phyloP scores from a whole-genome alignment of 2,797 vertebrate species.

The Lacerta agilis region DNA sequence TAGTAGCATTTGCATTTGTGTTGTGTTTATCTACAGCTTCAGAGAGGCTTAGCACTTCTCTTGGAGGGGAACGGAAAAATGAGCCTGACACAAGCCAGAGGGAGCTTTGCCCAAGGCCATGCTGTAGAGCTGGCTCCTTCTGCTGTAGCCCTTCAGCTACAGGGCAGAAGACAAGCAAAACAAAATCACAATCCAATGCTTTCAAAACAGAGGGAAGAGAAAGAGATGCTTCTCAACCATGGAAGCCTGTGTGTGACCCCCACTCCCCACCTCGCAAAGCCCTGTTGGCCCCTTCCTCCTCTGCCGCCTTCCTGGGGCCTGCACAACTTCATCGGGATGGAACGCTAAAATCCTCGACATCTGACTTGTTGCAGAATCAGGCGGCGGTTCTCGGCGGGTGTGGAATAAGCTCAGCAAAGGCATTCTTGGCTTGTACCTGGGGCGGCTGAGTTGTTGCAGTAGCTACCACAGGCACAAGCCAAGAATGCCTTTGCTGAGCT shows the following conservation, averaged over 20 bases:
- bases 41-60: neutral
- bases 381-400: neutral
- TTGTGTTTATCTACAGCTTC: neutral
- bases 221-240: neutral
- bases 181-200: neutral
- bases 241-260: neutral
- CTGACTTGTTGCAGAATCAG: neutral
- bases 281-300: neutral
- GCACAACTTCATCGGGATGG: neutral
- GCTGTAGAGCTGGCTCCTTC: neutral
- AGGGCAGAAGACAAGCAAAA: neutral
- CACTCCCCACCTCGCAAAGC: neutral
- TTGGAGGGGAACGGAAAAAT: neutral
- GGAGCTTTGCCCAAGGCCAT: constrained; percentile 9
- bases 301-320: neutral
- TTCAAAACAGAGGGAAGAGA: rapidly evolving
- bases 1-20: neutral
- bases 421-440: too few species aligned
- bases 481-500: neutral
- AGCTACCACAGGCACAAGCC: neutral
- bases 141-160: neutral
- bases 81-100: neutral
- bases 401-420: neutral
- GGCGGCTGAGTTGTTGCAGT: neutral
- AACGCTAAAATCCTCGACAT: neutral